These are phyloP conservation scores for Eptatretus atami DNA, from an alignment of 2,797 vertebrate genomes.

Conservation along the genomic window DNA sequence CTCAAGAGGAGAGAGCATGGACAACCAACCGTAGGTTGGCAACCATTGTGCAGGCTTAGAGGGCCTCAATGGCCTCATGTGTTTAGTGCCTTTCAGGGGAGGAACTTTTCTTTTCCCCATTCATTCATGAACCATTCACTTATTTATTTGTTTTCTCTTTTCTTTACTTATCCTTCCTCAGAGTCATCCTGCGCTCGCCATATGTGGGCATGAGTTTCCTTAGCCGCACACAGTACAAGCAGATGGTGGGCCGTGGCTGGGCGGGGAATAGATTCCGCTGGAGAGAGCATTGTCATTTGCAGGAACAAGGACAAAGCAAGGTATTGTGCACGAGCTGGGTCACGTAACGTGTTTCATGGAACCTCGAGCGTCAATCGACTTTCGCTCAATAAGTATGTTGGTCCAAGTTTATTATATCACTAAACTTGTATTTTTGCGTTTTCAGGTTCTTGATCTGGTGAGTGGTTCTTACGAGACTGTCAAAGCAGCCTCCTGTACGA, in stretches of 20 bases:
- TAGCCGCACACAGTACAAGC: conserved; percentile 65
- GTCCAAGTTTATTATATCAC: too few relatives aligned
- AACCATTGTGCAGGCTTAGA: background rate
- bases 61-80: too few relatives aligned
- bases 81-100: too few relatives aligned
- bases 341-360: too few relatives aligned
- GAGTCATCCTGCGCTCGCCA: conserved; percentile 67
- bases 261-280: conserved; percentile 41
- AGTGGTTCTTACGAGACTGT: conserved; percentile 46
- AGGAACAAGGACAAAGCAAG: conserved; percentile 38
- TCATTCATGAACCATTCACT: too few relatives aligned
- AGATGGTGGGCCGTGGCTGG: conserved; percentile 77
- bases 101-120: too few relatives aligned
- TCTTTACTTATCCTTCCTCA: conserved; percentile 12
- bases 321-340: background rate
- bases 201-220: conserved; percentile 51
- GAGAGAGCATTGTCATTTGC: conserved; percentile 63
- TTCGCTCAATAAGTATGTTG: conserved; percentile 1
- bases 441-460: conserved; percentile 32
- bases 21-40: too few relatives aligned
- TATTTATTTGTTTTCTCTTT: too few relatives aligned
- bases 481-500: conserved; percentile 39
- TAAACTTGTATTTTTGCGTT: background rate
- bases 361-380: background rate
- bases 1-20: too few relatives aligned